Base-by-base conservation (phyloP, 2,888 invertebrate genomes). In the Noctua comes region DNA sequence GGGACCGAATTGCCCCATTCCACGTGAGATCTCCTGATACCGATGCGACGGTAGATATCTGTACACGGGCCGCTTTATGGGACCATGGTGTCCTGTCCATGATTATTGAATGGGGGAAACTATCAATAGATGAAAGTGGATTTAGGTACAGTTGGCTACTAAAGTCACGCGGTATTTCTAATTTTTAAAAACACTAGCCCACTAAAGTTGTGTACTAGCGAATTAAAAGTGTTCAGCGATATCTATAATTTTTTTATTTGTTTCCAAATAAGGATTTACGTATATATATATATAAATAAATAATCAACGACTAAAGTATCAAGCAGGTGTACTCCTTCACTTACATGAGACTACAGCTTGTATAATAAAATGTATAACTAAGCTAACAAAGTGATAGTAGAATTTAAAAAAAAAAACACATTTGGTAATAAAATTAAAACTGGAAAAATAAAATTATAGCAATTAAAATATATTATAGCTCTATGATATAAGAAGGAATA, bases 21-120 rank as follows among this genome's bases (percentile, higher is more conserved):
- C 90, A 88, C 82, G 87, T 78, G 87, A 90, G 90, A 90, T 90
- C 77, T n/a, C 36, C 66, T 76, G 90, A 87, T 88, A 88, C 76
- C 74, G 76, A 85, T 72, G 82, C 76, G 81, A 73, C 72, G 59
- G 71, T 72, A 68, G 85, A 85, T 86, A 86, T 86, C 89, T 88
- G 80, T 87, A 88, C 86, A 85, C 78, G 80, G 69, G 72, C 80
- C 80, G 77, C 68, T 79, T 79, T 82, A 76, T 64, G 36, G 73
- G 46, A 11, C 74, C 73, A 77, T 77, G 76, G 73, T 83, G 78
- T 71, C 40, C 68, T 75, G 65, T 69, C 64, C 62, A 16, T 65
- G 76, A 75, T 86, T 80, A 86, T 86, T 80, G 77, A 86, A 86
- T 79, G 73, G 82, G 79, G 70, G 76, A 76, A 79, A 81, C 81